Base-by-base conservation (phyloP, 2,888 invertebrate genomes). In the Ischnus inquisitorius region DNA sequence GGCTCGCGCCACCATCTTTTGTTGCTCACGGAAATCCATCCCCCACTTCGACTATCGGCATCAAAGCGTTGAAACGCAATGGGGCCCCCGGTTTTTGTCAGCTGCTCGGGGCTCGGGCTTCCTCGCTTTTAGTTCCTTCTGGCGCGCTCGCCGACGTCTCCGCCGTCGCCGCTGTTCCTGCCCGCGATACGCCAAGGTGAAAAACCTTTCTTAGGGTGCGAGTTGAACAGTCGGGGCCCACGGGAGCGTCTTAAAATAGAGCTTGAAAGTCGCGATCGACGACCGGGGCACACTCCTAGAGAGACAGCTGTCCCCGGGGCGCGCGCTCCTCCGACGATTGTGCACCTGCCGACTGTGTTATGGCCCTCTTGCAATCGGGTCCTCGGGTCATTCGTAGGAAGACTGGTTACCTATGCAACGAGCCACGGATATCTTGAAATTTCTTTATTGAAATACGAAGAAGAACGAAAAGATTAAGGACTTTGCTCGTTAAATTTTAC, bases 191-290 rank as follows among this genome's bases (percentile, higher is more conserved):
- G n/a, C 57, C 57, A 78, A 78, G 77, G 77, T 78, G 77, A 78
- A 78, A 78, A 78, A 69, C 57, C 76, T 43, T 77, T 25, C 67
- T 77, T 34, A 62, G 60, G 60, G 60, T 62, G 77, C 54, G 54
- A 80, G 54, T 41, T 72, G 57, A 60, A 48, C 84, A 83, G 84
- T n/a, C 85, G 79, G 78, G 81, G 54, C 41, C 71, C 76, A 25
- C 25, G 12, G 39, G 51, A 67, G 43, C 72, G 67, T 83, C 83
- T 82, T 81, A 54, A 80, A 82, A 71, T 65, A 77, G 43, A 72
- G 82, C 81, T 83, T 77, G 81, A 85, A 87, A 82, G 84, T 76
- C 87, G 79, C 87, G 77, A 68, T 77, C 83, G 80, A 84, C 83
- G 69, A 83, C 69, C 79, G 69, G 83, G 60, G 67, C 75, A 76